phyloP scores from a whole-genome alignment of 1,140 invertebrate species.

The Lepidurus couesii region DNA sequence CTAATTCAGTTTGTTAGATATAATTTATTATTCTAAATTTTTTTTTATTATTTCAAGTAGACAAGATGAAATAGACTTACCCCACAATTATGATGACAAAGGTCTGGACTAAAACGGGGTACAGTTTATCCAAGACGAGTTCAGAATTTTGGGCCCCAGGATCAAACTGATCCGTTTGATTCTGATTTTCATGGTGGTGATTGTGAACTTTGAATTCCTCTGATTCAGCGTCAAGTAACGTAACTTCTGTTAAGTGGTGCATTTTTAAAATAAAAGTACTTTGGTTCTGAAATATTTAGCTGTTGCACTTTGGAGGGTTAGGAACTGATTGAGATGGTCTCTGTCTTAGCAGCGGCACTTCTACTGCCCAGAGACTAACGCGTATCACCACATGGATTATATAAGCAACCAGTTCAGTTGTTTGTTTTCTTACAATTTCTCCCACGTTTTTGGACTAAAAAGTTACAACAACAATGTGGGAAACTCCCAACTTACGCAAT shows the following conservation, averaged over 20 bases:
- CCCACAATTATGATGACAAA: constrained; percentile 48
- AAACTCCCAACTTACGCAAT: background rate
- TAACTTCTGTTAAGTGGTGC: background rate
- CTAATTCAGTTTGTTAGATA: background rate
- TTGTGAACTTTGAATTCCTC: background rate
- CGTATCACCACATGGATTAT: background rate
- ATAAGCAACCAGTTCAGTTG: background rate
- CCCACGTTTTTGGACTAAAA: background rate
- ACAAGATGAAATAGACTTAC: constrained; percentile 37
- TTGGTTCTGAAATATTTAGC: background rate
- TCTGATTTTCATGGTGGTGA: background rate
- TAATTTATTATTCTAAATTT: background rate
- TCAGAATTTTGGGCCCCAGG: background rate
- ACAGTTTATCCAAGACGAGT: constrained; percentile 44
- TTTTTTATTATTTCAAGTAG: background rate
- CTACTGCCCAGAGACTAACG: too few species aligned
- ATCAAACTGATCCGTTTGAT: background rate
- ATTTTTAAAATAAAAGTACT: background rate
- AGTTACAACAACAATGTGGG: background rate
- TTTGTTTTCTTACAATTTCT: background rate
- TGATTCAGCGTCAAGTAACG: background rate
- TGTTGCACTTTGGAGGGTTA: background rate
- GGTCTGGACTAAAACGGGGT: constrained; percentile 49
- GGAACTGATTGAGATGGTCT: background rate
- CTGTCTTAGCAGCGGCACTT: too few species aligned